Evolutionary conservation across 2,888 invertebrate genomes (phyloP).

Genomic region (Eurytoma californica): DNA sequence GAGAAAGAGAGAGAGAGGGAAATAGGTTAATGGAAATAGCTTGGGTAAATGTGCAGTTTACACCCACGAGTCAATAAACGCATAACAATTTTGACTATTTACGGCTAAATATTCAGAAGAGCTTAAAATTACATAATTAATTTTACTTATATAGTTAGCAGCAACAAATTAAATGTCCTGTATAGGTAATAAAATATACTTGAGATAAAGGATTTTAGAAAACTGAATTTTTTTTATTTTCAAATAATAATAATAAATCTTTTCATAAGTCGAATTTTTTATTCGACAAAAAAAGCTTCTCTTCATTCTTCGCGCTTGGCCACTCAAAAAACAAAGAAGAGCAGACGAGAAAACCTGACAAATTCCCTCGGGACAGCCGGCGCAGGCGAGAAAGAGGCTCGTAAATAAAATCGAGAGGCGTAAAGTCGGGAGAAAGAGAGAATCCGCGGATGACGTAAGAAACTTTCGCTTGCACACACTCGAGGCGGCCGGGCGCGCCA

Average conservation of each 20-base stretch:
- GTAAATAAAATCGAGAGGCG: slow-evolving; percentile 10
- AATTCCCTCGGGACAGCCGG: not conserved
- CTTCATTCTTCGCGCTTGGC: too few relatives aligned
- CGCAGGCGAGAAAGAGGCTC: not conserved
- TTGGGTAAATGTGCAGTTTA: slow-evolving; percentile 29
- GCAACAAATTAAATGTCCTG: too few relatives aligned
- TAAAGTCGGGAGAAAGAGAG: slow-evolving; percentile 13
- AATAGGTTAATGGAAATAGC: slow-evolving; percentile 55
- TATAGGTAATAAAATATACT: too few relatives aligned
- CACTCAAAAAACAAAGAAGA: not conserved
- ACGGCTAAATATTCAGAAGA: too few relatives aligned
- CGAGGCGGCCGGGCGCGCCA: slow-evolving; percentile 54
- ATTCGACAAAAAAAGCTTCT: too few relatives aligned
- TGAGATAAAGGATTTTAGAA: too few relatives aligned
- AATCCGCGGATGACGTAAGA: slow-evolving; percentile 64
- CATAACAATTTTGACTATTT: not conserved
- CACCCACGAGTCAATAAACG: slow-evolving; percentile 8
- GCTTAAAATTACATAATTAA: too few relatives aligned
- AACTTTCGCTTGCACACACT: slow-evolving; percentile 68
- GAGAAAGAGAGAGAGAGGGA: slow-evolving; percentile 30
- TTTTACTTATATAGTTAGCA: too few relatives aligned
- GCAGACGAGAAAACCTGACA: slow-evolving; percentile 14
- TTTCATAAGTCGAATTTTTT: too few relatives aligned
- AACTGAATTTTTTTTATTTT: too few relatives aligned
- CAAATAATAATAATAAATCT: too few relatives aligned